Base-by-base conservation (phyloP, 2,113 vertebrate species). In the Ivindomyrus marchei region DNA sequence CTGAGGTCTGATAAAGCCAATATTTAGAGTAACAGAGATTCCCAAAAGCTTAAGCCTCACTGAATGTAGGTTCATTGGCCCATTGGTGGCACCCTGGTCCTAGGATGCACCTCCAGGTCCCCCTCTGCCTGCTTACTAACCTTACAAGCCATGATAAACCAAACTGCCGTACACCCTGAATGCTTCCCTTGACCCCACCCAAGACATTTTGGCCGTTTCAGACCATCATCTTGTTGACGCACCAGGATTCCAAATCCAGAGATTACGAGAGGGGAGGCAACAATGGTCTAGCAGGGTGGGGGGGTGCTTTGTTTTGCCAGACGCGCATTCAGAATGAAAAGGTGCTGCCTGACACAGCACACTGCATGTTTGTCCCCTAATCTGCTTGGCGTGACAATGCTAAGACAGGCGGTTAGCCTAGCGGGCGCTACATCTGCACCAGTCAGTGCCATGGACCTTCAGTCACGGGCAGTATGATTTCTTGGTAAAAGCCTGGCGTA, bases 261-360 rank as follows among this genome's bases (percentile, higher is more conserved):
- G 31, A 47, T 42, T 80, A 39, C 15, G 4, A 4, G 70, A 84
- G 24, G 46, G 52, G 52, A 3, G 49, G 17, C 52, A 19, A 53
- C 17, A 53, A 21, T 1, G 52, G 52, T 53, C 17, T 53, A 53
- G 52, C 52, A 53, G 17, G 17, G 17, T 53, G 52, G 52, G 6
- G 46, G 42, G 3, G 66, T 11, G 10, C 39, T 62, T 50, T 19
- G 58, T 24, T 24, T 11, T 31, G 4, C 31, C 24, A 53, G 50
- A 80, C 49, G 1, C 66, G 62, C 62, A 27, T 27, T 3, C 39
- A 6, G 27, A 77, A 36, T 77, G 89, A 90, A 80, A 88, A 53
- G 89, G 85, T 21, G 85, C 66, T 46, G 62, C 56, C 66, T 53
- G 89, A 90, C 89, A 90, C 58, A 77, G 58, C 45, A 77, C 85